These are phyloP conservation scores for Ischnus inquisitorius DNA, from an alignment of 2,888 invertebrate species.

Conservation along the genomic window DNA sequence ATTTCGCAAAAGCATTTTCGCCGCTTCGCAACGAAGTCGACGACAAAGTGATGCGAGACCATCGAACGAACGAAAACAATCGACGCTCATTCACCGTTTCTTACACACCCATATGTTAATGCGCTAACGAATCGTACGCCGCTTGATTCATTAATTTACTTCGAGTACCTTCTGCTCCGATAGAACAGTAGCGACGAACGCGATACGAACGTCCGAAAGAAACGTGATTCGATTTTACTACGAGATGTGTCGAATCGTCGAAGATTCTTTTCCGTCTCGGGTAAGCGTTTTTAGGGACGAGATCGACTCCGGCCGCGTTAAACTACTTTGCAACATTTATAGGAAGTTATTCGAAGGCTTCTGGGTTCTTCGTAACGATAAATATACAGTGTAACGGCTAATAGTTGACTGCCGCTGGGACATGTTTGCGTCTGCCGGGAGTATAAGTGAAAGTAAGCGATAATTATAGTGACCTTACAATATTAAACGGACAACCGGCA, in stretches of 20 bases:
- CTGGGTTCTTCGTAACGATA: slow-evolving; percentile 53
- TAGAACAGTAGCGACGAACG: slow-evolving; percentile 22
- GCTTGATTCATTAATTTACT: slow-evolving; percentile 40
- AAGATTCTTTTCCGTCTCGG: background rate
- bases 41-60: background rate
- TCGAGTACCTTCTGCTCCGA: slow-evolving; percentile 16
- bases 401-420: slow-evolving; percentile 49
- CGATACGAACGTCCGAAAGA: slow-evolving; percentile 14
- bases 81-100: slow-evolving; percentile 1
- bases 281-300: too few species aligned
- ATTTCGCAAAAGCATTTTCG: background rate
- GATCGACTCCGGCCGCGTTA: too few species aligned
- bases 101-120: slow-evolving; percentile 57
- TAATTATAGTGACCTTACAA: slow-evolving; percentile 67
- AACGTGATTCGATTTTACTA: background rate
- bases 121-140: slow-evolving; percentile 41
- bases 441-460: slow-evolving; percentile 61
- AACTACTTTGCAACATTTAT: slow-evolving; percentile 6
- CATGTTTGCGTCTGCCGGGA: slow-evolving; percentile 59
- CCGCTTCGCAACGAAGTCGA: background rate
- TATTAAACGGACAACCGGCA: slow-evolving; percentile 56
- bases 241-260: background rate
- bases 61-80: background rate
- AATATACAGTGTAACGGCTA: slow-evolving; percentile 60
- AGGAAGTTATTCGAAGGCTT: slow-evolving; percentile 16